Base-by-base conservation (phyloP, 1,140 invertebrate genomes). In the Lamellibrachia luymesi region DNA sequence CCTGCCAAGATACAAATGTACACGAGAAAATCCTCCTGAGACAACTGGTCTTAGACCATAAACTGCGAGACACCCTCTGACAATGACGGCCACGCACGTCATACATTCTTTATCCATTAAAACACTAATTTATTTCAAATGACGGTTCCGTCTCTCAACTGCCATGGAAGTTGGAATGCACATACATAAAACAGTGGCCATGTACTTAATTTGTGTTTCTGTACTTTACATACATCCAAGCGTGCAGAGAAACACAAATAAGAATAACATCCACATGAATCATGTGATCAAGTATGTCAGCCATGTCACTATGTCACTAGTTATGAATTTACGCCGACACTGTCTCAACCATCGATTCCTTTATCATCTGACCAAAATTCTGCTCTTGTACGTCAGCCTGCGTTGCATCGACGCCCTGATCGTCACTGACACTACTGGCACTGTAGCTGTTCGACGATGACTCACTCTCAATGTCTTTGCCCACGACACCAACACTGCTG, bases 311-410 rank as follows among this genome's bases (percentile, higher is more conserved):
- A 80, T 17, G 64, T 22, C 64, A 80, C 64, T 80, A 80, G 64
- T 22, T 13, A 92, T 1, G 38, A 38, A 38, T 51, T 90, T 92
- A 98, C 96, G 98, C 98, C 95, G 97, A 98, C 93, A 98, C 98
- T 95, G 98, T 98, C 96, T 98, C 98, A 94, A 98, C 98, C 97
- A 98, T 98, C 56, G 98, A 98, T 96, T 98, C 98, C 96, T 98
- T 98, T 94, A 98, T 98, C 93, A 98, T 98, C 97, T 98, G 98
- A 89, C 98, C 98, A 96, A 98, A 98, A 96, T 98, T 98, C 95
- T 98, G 95, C 50, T 51, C 92, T 2, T 51, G 49, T 1, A 10
- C 7, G 51, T 93, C 51, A 80, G 25, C 90, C 52, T 17, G 25
- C 25, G 91, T n/a, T 25, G 27, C 1, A 7, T 49, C 89, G 8